Evolutionary conservation across 1,140 invertebrate species (phyloP), one percentile per base, ranked within the genome.

Genomic region (Caerostris extrusa): DNA sequence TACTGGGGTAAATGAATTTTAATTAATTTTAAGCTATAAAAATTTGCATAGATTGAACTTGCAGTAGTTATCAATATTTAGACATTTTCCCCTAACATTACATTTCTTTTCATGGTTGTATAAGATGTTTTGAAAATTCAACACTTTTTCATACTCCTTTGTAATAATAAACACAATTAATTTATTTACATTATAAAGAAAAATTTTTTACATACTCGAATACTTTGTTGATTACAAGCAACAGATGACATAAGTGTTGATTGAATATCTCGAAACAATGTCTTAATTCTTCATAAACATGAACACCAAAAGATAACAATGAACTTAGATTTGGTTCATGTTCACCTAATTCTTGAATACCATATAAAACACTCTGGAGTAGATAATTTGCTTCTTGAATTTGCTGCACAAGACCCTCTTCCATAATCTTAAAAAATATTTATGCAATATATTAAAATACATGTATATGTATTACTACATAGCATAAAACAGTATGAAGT

Each of bases 231-330:
- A 69, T 58, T 17, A 61, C 91, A 93, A 55, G 5, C 64, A 53
- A 77, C 67, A 58, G n/a, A 88, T 6, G n/a, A 17, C 10, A 87
- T 77, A 3, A 93, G n/a, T 12, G 57, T 53, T 50, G 67, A 19
- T 50, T 19, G 61, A 17, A 93, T 53, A 58, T 60, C 97, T 0
- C 97, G 97, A 98, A 98, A 81, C 97, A 96, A 4, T 98, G 98
- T 95, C 98, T 97, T 57, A 98, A 96, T 82, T 97, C 96, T 95
- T 98, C 98, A 95, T 98, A 98, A 4, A 98, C 97, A 96, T 98
- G 97, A 19, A 97, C 97, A 7, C 97, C 97, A 17, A 98, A 96
- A 53, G 97, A 97, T 3, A 98, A 96, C 17, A 98, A 95, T 0
- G 96, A 97, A 5, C 97, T 95, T 95, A 98, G 97, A 96, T 98